Base-by-base conservation (phyloP, 2,888 invertebrate genomes). In the Nemurella pictetii region DNA sequence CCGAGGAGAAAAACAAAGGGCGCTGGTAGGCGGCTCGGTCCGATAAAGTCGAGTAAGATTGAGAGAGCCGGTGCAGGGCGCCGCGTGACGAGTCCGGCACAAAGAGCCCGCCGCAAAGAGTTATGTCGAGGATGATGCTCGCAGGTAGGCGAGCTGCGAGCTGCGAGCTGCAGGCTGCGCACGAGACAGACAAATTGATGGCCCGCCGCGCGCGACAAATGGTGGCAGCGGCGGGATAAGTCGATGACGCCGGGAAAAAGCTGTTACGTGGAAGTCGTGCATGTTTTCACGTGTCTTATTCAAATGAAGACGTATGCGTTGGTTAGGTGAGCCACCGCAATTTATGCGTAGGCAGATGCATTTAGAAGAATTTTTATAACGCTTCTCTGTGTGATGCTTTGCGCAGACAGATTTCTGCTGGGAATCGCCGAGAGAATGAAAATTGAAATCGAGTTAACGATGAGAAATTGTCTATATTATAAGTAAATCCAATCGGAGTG, bases 31-130 rank as follows among this genome's bases (percentile, higher is more conserved):
- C 20, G 32, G 32, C 20, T 55, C 55, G 55, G 75, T 75, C 27
- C 75, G 75, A 75, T 75, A 75, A 75, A 75, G 75, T 75, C 75
- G 55, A 75, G 75, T 9, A 75, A 75, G 75, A 75, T 28, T 26
- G 75, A 75, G 75, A 75, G 75, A 75, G 5, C n/a, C 28, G 55
- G 55, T 75, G 20, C 27, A 3, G 28, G 5, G 36, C 7, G 15
- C 36, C 7, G 7, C 4, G 30, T 15, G 78, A 78, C 5, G 78
- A 78, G 30, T 29, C 26, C 15, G 26, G n/a, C n/a, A n/a, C n/a
- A n/a, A n/a, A n/a, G n/a, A n/a, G n/a, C n/a, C 32, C 32, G 32
- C 32, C 32, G 32, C 32, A 3, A 77, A 78, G 78, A 78, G 78
- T 30, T 29, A 78, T 78, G 28, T 7, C 1, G 30, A 4, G 30